phyloP scores from a whole-genome alignment of 2,113 vertebrate genomes.

The Paedocypris sp. region DNA sequence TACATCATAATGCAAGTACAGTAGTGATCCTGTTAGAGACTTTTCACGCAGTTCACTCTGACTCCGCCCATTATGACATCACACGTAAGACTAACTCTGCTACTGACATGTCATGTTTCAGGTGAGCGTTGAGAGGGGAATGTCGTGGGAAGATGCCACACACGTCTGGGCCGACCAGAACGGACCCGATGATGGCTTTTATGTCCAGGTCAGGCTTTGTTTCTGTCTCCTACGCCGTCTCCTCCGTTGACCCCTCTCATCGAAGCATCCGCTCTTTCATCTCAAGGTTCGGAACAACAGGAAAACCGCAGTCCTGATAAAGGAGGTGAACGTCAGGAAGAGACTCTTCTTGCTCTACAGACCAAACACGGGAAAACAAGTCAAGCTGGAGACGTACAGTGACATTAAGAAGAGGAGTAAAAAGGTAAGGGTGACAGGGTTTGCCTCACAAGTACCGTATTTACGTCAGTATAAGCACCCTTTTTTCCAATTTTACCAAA shows the following conservation, averaged over 20 bases:
- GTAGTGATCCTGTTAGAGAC: no score
- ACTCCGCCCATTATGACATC: no score
- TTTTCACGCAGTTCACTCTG: no score
- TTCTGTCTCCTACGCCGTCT: neutral
- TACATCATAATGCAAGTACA: no score
- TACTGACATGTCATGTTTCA: no score
- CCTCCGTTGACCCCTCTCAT: neutral
- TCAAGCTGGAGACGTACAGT: constrained; percentile 83
- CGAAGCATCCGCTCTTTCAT: neutral
- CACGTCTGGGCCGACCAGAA: constrained; percentile 90
- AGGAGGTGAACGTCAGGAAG: constrained; percentile 93
- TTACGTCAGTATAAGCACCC: no score
- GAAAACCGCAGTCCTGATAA: constrained; percentile 86
- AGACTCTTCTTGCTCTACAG: constrained; percentile 88
- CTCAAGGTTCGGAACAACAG: constrained; percentile 84
- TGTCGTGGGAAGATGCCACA: constrained; percentile 97
- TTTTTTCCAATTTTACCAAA: no score
- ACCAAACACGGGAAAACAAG: constrained; percentile 92
- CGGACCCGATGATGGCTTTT: constrained; percentile 92
- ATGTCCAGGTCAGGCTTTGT: constrained; percentile 69
- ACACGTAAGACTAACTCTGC: no score
- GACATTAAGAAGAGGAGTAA: constrained; percentile 96
- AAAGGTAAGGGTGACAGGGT: no score
- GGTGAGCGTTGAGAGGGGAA: constrained; percentile 93
- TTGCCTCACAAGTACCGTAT: no score